A percentile compares a stretch with the other conserved stretches of the same genome.
Conservation (phyloP, 2,888 invertebrate species). For the Nomada lathburiana region DNA sequence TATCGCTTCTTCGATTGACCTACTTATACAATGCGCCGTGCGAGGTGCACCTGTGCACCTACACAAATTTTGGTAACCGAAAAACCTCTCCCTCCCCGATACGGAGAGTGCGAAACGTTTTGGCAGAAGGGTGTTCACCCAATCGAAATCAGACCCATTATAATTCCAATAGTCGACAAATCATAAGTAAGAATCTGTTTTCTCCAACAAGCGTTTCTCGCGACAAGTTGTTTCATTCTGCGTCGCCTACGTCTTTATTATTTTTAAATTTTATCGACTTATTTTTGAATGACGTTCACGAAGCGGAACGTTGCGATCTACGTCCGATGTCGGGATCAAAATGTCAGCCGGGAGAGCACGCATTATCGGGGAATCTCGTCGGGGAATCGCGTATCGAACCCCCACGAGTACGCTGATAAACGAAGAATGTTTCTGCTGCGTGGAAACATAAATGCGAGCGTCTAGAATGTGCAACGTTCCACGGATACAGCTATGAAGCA, state of each 20-base stretch:
- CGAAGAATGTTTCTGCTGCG: conserved; percentile 1
- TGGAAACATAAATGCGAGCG: neutral
- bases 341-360: conserved; percentile 6
- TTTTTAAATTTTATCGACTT: no score
- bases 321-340: conserved; percentile 18
- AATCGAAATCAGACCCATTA: neutral
- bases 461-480: neutral
- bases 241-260: no score
- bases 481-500: neutral
- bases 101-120: neutral
- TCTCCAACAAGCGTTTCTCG: no score
- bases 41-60: neutral
- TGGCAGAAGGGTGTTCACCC: neutral
- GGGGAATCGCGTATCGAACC: conserved; percentile 16
- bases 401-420: conserved; percentile 42
- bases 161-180: no score
- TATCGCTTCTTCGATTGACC: conserved; percentile 70
- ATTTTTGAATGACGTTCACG: no score
- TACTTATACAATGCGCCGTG: conserved; percentile 42
- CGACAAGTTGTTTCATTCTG: no score
- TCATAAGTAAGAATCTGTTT: no score
- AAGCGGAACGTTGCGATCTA: neutral
- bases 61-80: neutral
- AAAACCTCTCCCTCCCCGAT: neutral
- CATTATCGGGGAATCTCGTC: conserved; percentile 23